phyloP scores from a whole-genome alignment of 2,888 invertebrate genomes.

The Apeira syringaria region DNA sequence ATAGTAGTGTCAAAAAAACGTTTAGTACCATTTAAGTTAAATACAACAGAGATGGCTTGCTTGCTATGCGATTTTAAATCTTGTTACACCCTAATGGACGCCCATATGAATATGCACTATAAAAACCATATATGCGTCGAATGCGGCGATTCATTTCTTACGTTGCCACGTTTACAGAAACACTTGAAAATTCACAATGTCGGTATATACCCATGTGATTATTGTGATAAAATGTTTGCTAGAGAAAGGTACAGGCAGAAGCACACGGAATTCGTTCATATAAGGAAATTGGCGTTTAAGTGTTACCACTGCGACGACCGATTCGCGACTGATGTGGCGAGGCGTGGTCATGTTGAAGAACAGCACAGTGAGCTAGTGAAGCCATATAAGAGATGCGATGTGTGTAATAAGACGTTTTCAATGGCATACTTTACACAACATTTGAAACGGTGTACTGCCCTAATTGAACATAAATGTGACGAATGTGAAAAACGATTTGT shows the following conservation, averaged over 20 bases:
- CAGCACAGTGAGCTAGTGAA: slow-evolving; percentile 46
- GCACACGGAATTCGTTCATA: slow-evolving; percentile 51
- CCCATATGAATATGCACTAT: slow-evolving; percentile 66
- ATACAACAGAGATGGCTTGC: slow-evolving; percentile 37
- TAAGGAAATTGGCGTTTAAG: slow-evolving; percentile 34
- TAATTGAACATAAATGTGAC: slow-evolving; percentile 3
- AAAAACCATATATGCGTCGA: slow-evolving; percentile 58
- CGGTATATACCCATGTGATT: slow-evolving; percentile 62
- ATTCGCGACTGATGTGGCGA: slow-evolving; percentile 38
- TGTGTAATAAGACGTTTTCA: not conserved
- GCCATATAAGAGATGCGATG: not conserved
- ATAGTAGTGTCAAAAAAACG: slow-evolving; percentile 48
- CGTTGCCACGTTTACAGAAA: slow-evolving; percentile 42
- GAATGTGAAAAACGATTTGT: slow-evolving; percentile 41
- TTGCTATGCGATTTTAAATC: slow-evolving; percentile 49
- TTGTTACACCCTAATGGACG: slow-evolving; percentile 49
- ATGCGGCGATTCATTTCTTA: slow-evolving; percentile 59
- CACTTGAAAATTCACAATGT: slow-evolving; percentile 68
- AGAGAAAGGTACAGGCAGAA: slow-evolving; percentile 51
- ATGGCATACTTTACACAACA: slow-evolving; percentile 57
- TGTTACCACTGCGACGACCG: slow-evolving; percentile 51
- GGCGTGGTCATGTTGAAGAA: slow-evolving; percentile 47
- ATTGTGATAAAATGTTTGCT: slow-evolving; percentile 70
- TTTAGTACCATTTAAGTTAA: slow-evolving; percentile 52
- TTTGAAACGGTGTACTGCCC: slow-evolving; percentile 34